Base-by-base conservation (phyloP, 2,113 vertebrate genomes). In the Tupaia tana region DNA sequence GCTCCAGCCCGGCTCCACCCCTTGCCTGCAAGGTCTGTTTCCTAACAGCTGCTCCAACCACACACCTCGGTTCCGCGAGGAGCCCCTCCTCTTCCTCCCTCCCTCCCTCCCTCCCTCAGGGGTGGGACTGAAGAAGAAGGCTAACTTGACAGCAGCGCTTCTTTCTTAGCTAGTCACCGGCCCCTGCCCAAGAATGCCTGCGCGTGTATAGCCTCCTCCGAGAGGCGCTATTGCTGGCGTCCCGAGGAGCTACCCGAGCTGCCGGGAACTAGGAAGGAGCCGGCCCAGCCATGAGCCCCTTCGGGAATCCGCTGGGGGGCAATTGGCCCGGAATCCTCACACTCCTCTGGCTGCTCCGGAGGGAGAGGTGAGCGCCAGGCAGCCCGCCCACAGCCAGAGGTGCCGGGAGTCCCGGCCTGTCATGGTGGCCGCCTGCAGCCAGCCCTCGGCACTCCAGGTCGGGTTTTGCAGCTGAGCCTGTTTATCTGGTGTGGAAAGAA, bases 51-150 rank as follows among this genome's bases (percentile, higher is more conserved):
- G 93, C 94, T 74, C 95, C 64, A 98, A 98, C 97, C 96, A 97
- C 97, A 43, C 86, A 96, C 97, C 97, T 98, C 95, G 94, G 64
- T 97, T 97, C 95, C 59, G 90, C 94, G 78, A 83, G 75, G 97
- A 97, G 97, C 98, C 97, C 98, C 98, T 98, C 98, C 98, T 98
- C 98, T 97, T 97, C 95, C 95, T 96, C 98, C 98, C 95, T 96
- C 98, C 98, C 98, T 98, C 98, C 98, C 94, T 92, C 97, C 69
- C n/a, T n/a, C n/a, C 92, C 96, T 96, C 93, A 97, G 95, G 98
- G 98, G 98, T 98, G 98, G 98, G 97, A 97, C 98, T 92, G 95
- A 61, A 87, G 97, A 90, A 96, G 97, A 94, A 97, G 97, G 98
- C 97, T 97, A 87, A 97, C 96, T 97, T 98, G 97, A 98, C 98